Base-by-base conservation (phyloP, 2,113 vertebrate species). In the Atlantisia rogersi region DNA sequence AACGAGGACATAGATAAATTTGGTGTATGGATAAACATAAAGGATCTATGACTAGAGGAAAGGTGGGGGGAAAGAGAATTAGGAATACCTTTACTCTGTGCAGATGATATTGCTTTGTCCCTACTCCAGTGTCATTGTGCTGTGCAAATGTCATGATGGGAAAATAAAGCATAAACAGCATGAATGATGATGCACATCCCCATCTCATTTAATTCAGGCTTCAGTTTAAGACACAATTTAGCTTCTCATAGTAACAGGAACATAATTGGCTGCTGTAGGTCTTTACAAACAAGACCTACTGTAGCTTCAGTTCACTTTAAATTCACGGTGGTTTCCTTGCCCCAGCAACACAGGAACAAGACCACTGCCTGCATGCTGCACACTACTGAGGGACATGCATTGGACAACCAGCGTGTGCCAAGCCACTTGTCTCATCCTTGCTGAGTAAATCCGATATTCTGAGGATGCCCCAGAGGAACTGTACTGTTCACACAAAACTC, bases 301-400 rank as follows among this genome's bases (percentile, higher is more conserved):
- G 28, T 6, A 15, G 19, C 40, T 91, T 60, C 3, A 4, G 15
- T 26, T 89, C 25, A 18, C n/a, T 44, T 90, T 8, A 63, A 60
- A 92, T 19, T 32, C 21, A 8, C 1, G 5, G 63, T 1, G 1
- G 24, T 73, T 79, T 44, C 56, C 79, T 68, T 37, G 59, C 32
- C 39, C n/a, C 69, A 77, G 31, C 44, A 53, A 26, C 15, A 19
- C 15, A 85, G 62, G 42, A 59, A 28, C 32, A 50, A 46, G 59
- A 62, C 12, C 9, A 5, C 12, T 28, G 20, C 6, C 60, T 64
- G 64, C 10, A 25, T 9, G 35, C 42, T 37, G 15, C 29, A n/a
- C 11, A 7, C 17, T 26, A 26, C 83, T 10, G n/a, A 67, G 69
- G 32, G 35, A 25, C 29, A 2, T 0, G 6, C 14, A 35, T 0